A percentile compares a stretch with the other conserved stretches of the same genome.
These are phyloP conservation scores for Drosophila subobscura DNA, from an alignment of 1,140 invertebrate species.

Conservation along the genomic window DNA sequence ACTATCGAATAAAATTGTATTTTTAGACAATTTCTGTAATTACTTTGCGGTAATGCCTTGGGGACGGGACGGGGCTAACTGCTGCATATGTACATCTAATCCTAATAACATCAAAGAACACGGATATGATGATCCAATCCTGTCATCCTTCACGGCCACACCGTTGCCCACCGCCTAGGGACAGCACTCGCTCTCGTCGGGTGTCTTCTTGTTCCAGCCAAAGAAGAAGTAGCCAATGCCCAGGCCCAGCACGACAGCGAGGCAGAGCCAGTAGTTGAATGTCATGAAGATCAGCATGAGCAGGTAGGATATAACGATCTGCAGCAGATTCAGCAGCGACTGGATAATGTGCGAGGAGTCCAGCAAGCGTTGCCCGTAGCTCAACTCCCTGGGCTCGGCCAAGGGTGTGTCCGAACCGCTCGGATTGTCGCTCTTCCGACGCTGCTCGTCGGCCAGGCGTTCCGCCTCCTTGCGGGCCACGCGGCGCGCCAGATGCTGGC, in stretches of 20 bases:
- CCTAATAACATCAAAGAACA: constrained; percentile 3
- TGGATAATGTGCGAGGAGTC: constrained; percentile 88
- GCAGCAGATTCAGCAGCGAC: constrained; percentile 93
- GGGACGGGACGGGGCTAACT: constrained; percentile 29
- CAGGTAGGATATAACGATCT: constrained; percentile 95
- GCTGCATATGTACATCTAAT: not conserved
- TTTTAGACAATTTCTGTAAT: constrained; percentile 60
- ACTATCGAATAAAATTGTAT: constrained; percentile 71
- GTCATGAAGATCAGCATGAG: constrained; percentile 99
- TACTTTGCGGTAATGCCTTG: constrained; percentile 49
- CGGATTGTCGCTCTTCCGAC: constrained; percentile 32
- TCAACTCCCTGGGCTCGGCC: constrained; percentile 50
- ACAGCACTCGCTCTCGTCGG: constrained; percentile 65
- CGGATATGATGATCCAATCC: no score
- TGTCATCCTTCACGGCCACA: no score
- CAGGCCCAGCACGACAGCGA: constrained; percentile 93
- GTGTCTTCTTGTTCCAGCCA: constrained; percentile 87
- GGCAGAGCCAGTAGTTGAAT: constrained; percentile 96
- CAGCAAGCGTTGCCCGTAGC: constrained; percentile 61
- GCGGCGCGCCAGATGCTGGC: constrained; percentile 54
- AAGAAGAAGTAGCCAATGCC: constrained; percentile 96
- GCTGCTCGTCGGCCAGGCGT: constrained; percentile 51
- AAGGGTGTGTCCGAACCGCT: constrained; percentile 45
- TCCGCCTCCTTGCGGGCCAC: constrained; percentile 52
- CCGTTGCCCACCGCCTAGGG: constrained; percentile 19